A percentile compares a stretch with the other conserved stretches of the same genome.
Evolutionary conservation across 2,113 vertebrate genomes (phyloP).

Genomic region (Eulacestoma nigropectus): DNA sequence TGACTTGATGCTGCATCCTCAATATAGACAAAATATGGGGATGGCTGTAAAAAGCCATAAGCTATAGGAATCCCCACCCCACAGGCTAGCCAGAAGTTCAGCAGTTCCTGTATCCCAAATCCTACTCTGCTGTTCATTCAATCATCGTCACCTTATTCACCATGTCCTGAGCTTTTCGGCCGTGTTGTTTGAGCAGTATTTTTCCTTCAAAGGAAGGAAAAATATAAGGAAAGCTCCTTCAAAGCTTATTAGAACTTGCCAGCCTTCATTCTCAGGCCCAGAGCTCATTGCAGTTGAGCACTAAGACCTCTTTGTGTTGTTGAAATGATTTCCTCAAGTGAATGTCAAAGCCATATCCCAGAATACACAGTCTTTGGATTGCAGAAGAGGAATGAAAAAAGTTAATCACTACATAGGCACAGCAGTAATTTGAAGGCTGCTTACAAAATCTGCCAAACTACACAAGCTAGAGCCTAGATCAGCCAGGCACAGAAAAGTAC

Average conservation of each 20-base stretch:
- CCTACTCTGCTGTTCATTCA: neutral
- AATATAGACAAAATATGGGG: neutral
- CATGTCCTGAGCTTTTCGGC: neutral
- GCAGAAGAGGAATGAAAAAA: conserved; percentile 36
- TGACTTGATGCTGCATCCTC: neutral
- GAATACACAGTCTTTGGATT: neutral
- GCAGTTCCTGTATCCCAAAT: neutral
- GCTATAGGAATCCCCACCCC: neutral
- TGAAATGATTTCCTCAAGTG: conserved; percentile 13
- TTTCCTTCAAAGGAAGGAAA: too few relatives aligned
- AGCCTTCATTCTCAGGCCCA: neutral
- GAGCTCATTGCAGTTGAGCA: neutral
- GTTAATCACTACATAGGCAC: conserved; percentile 36
- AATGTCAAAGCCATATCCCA: conserved; percentile 7
- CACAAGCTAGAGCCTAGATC: neutral
- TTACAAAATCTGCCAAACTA: conserved; percentile 31
- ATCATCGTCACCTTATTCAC: neutral
- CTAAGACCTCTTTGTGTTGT: conserved; percentile 17
- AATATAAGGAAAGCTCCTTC: too few relatives aligned
- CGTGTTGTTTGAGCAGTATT: neutral
- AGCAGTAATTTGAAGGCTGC: conserved; percentile 33
- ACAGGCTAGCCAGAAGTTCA: neutral
- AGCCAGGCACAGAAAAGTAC: neutral
- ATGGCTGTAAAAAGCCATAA: neutral
- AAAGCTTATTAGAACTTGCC: neutral